phyloP scores from a whole-genome alignment of 2,797 vertebrate genomes.

The Coluber constrictor region DNA sequence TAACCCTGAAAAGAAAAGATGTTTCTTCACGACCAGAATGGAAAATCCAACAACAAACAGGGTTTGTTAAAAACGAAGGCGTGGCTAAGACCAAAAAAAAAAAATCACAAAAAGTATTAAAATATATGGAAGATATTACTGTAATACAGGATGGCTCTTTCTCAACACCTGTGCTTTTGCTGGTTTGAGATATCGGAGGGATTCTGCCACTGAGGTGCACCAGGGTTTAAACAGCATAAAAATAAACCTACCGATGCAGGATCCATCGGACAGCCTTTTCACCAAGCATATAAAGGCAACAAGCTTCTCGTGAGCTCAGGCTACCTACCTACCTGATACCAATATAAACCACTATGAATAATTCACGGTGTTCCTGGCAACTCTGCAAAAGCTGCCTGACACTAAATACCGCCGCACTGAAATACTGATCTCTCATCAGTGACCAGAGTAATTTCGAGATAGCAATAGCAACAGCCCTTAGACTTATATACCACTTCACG shows the following conservation, averaged over 20 bases:
- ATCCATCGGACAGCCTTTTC: too few relatives aligned
- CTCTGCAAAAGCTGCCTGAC: neutral
- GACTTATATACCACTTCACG: too few relatives aligned
- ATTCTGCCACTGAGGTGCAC: too few relatives aligned
- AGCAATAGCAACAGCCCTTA: too few relatives aligned
- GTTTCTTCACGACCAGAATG: neutral
- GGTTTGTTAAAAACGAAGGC: too few relatives aligned
- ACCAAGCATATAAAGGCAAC: neutral
- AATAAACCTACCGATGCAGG: neutral
- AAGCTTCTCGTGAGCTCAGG: neutral
- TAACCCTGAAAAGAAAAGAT: neutral
- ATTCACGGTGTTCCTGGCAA: neutral
- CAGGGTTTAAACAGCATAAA: neutral
- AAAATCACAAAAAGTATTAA: neutral
- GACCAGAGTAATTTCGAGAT: neutral
- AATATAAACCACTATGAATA: slow-evolving; percentile 1
- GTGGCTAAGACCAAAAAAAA: too few relatives aligned
- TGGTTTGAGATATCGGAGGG: neutral
- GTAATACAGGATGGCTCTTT: neutral
- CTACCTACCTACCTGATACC: neutral
- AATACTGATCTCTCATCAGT: neutral
- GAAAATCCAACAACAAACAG: too few relatives aligned
- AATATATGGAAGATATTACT: neutral
- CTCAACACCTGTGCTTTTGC: neutral
- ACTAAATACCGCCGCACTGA: neutral